Evolutionary conservation across 2,797 vertebrate species (phyloP).

Genomic region (Sorex maritimensis): DNA sequence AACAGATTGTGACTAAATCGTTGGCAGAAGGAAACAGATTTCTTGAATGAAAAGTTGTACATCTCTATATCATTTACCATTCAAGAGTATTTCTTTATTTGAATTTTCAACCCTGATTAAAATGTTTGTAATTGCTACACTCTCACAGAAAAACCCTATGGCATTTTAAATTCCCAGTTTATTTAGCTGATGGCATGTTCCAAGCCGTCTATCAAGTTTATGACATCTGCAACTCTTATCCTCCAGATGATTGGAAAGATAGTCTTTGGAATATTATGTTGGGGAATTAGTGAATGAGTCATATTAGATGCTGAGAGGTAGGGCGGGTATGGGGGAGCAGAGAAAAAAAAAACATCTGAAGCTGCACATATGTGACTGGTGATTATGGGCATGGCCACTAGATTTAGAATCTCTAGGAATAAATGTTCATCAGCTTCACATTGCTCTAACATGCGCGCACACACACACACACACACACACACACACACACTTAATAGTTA

Average conservation of each 20-base stretch:
- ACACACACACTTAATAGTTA: too few relatives aligned
- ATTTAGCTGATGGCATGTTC: constrained; percentile 50
- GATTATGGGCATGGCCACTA: not conserved
- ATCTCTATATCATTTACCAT: not conserved
- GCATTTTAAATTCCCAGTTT: constrained; percentile 50
- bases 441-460: not conserved
- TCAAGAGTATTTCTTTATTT: constrained; percentile 23
- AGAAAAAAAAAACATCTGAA: not conserved
- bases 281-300: not conserved
- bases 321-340: too few relatives aligned
- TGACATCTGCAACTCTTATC: constrained; percentile 48
- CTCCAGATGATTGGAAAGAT: not conserved
- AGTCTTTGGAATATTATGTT: not conserved
- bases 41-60: not conserved
- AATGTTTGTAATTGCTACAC: constrained; percentile 42
- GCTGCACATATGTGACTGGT: not conserved
- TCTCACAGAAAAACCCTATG: constrained; percentile 51
- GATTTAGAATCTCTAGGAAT: not conserved
- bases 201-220: constrained; percentile 56
- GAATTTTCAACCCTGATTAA: constrained; percentile 47
- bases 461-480: too few relatives aligned
- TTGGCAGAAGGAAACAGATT: not conserved
- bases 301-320: not conserved
- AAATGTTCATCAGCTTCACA: not conserved
- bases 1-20: not conserved